Base-by-base conservation (phyloP, 2,113 vertebrate species). In the Cnemophilus loriae region DNA sequence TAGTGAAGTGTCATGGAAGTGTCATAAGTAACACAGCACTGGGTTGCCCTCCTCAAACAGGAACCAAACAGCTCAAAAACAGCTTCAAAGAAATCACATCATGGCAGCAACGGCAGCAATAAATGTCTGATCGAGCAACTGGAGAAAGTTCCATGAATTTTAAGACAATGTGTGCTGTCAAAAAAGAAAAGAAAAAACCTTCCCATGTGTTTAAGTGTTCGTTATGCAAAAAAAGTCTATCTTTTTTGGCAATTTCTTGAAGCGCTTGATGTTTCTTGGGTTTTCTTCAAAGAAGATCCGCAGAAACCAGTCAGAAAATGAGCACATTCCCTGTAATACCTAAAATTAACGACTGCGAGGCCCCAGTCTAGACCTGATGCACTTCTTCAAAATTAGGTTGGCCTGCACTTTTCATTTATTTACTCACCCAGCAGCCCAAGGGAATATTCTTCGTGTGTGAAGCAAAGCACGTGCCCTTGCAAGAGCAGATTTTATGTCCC, bases 361-460 rank as follows among this genome's bases (percentile, higher is more conserved):
- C 60, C 87, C 39, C 41, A 77, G 69, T 75, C 64, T 75, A 92
- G 60, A 71, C 52, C 90, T 90, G 73, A 96, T 86, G 46, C 64
- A 63, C 76, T 90, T 82, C 82, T 93, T 93, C 44, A 84, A 96
- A 95, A 84, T 90, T 46, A 86, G 26, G 26, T 92, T 97, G 93
- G 85, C 92, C 61, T 68, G 41, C n/a, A 53, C 56, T 75, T 41
- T 75, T 86, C 69, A 53, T 92, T 93, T 91, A 80, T 95, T 96
- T 96, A 94, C 83, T 75, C 56, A 69, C 44, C 87, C 52, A 75
- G 64, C 65, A 93, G 73, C 90, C 92, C 44, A 89, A 86, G 93
- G 88, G 68, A 93, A 92, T 75, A 71, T 65, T 60, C 47, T 80
- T 67, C 39, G 26, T 53, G 47, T 53, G 26, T 90, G 92, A 94